Conservation (phyloP, 1,140 invertebrate species). For the Chlorops oryzae region DNA sequence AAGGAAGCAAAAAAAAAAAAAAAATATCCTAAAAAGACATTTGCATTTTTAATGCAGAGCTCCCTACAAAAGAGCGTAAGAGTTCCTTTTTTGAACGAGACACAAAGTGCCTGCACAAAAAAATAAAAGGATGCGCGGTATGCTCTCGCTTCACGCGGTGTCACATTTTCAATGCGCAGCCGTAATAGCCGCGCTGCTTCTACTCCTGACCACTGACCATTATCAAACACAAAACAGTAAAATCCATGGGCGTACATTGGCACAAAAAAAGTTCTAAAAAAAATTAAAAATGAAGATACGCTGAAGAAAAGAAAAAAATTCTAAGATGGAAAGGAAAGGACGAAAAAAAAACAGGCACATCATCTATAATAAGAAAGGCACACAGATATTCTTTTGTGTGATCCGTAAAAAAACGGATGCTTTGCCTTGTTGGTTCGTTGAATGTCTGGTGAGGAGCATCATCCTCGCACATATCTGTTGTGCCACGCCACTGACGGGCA, state of each 20-base stretch:
- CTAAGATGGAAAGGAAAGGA: background rate
- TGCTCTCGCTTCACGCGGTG: no score
- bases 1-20: slow-evolving; percentile 5
- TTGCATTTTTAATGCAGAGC: slow-evolving; percentile 48
- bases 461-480: no score
- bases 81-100: slow-evolving; percentile 32
- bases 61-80: slow-evolving; percentile 26
- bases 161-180: no score
- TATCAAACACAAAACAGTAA: background rate
- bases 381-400: slow-evolving; percentile 46
- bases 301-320: slow-evolving; percentile 27
- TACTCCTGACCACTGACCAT: background rate
- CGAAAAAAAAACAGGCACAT: slow-evolving; percentile 9
- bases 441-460: no score
- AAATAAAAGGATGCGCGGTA: no score
- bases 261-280: background rate
- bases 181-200: no score
- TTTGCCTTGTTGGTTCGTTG: no score
- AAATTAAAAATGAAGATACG: background rate
- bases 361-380: slow-evolving; percentile 44
- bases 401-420: no score
- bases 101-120: background rate
- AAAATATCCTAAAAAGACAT: slow-evolving; percentile 29
- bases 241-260: slow-evolving; percentile 5
- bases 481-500: no score